phyloP scores from a whole-genome alignment of 1,140 invertebrate species.

The Trissolcus basalis region DNA sequence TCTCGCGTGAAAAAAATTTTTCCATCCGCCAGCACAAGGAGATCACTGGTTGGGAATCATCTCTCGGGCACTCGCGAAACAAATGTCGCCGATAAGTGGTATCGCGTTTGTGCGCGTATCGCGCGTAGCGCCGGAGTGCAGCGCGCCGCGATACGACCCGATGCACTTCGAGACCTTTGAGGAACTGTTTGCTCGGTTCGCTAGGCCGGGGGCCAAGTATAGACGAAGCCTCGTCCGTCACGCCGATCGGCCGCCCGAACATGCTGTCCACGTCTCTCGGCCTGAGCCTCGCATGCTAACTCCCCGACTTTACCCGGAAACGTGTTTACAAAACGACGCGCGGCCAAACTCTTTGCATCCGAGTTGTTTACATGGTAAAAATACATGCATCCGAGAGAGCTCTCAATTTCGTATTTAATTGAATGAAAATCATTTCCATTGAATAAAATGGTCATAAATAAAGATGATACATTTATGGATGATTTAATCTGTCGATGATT shows the following conservation, averaged over 20 bases:
- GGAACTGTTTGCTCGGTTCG: constrained; percentile 66
- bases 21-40: neutral
- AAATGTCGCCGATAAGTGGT: constrained; percentile 38
- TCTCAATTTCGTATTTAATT: too few relatives aligned
- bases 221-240: constrained; percentile 56
- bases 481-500: too few relatives aligned
- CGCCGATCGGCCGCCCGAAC: constrained; percentile 32
- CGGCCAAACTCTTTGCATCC: neutral
- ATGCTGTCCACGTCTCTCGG: constrained; percentile 21
- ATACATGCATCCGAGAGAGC: too few relatives aligned
- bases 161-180: constrained; percentile 71
- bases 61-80: constrained; percentile 4
- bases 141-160: constrained; percentile 55
- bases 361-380: too few relatives aligned
- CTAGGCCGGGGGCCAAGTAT: constrained; percentile 70
- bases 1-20: constrained; percentile 6
- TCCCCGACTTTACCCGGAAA: constrained; percentile 10
- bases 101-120: constrained; percentile 19
- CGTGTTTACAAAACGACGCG: constrained; percentile 13
- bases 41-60: neutral
- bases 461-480: too few relatives aligned
- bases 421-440: too few relatives aligned
- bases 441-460: too few relatives aligned
- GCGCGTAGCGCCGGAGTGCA: constrained; percentile 21
- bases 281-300: constrained; percentile 17